Evolutionary conservation across 2,888 invertebrate genomes (phyloP).

Genomic region (Napeogenes sylphis): DNA sequence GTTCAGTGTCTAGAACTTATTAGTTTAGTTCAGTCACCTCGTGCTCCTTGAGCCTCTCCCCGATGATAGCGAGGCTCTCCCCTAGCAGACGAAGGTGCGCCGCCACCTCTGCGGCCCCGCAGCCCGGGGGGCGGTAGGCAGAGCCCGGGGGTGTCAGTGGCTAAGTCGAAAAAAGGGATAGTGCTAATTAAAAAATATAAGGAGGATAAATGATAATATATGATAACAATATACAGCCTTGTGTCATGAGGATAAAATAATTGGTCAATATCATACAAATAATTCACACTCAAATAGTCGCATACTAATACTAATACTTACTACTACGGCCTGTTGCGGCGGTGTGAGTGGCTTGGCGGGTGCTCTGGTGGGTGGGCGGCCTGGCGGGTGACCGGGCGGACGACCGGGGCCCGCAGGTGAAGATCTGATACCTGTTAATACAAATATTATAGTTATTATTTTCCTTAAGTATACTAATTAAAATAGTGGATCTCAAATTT

Average conservation of each 20-base stretch:
- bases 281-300: not conserved
- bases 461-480: too few species aligned
- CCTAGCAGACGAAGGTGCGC: slow-evolving; percentile 94
- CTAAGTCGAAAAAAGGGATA: not conserved
- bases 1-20: too few species aligned
- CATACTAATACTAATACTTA: slow-evolving; percentile 33
- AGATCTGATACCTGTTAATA: slow-evolving; percentile 37
- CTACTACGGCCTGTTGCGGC: slow-evolving; percentile 48
- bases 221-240: too few species aligned
- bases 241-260: too few species aligned
- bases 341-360: slow-evolving; percentile 39
- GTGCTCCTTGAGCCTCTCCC: slow-evolving; percentile 94
- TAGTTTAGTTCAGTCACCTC: slow-evolving; percentile 74
- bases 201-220: too few species aligned
- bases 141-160: slow-evolving; percentile 13
- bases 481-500: too few species aligned
- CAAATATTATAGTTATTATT: not conserved
- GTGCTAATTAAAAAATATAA: too few species aligned
- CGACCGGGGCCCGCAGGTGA: slow-evolving; percentile 50
- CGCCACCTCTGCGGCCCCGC: slow-evolving; percentile 92
- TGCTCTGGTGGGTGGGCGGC: slow-evolving; percentile 45
- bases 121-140: slow-evolving; percentile 81
- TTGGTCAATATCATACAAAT: not conserved
- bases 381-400: slow-evolving; percentile 40
- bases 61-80: slow-evolving; percentile 95